Evolutionary conservation across 2,797 vertebrate genomes (phyloP).

Genomic region (Astyanax mexicanus): DNA sequence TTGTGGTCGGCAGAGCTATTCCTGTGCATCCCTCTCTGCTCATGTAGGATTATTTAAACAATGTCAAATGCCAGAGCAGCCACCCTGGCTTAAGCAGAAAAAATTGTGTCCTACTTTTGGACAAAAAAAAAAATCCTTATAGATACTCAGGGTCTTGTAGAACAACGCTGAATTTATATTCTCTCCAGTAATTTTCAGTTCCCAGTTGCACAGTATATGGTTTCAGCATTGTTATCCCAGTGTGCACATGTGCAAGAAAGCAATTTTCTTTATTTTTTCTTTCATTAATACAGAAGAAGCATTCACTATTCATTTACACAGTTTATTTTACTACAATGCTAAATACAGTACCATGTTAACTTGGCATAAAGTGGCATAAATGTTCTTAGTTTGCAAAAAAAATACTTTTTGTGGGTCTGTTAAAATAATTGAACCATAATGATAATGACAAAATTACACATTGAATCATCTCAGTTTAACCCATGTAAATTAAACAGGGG

Average conservation of each 20-base stretch:
- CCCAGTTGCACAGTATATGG: not conserved
- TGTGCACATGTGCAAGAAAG: not conserved
- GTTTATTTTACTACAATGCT: too few relatives aligned
- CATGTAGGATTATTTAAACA: constrained; percentile 66
- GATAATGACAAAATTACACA: too few relatives aligned
- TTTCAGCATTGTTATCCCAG: not conserved
- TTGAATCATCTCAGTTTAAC: too few relatives aligned
- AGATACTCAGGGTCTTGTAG: constrained; percentile 51
- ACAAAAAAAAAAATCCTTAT: constrained; percentile 62
- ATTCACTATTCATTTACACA: too few relatives aligned
- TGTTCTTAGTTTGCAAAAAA: too few relatives aligned
- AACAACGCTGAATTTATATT: not conserved
- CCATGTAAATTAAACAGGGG: too few relatives aligned
- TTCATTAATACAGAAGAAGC: too few relatives aligned
- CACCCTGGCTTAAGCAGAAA: constrained; percentile 73
- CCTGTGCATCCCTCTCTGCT: constrained; percentile 54
- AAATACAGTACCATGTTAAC: too few relatives aligned
- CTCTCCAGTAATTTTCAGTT: not conserved
- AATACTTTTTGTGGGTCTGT: too few relatives aligned
- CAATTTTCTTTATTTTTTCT: too few relatives aligned
- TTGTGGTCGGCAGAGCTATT: not conserved
- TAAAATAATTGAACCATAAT: too few relatives aligned
- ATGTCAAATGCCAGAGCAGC: constrained; percentile 61
- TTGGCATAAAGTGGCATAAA: too few relatives aligned
- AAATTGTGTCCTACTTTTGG: constrained; percentile 67